Conservation (phyloP, 2,797 vertebrate species). For the Alauda arvensis region DNA sequence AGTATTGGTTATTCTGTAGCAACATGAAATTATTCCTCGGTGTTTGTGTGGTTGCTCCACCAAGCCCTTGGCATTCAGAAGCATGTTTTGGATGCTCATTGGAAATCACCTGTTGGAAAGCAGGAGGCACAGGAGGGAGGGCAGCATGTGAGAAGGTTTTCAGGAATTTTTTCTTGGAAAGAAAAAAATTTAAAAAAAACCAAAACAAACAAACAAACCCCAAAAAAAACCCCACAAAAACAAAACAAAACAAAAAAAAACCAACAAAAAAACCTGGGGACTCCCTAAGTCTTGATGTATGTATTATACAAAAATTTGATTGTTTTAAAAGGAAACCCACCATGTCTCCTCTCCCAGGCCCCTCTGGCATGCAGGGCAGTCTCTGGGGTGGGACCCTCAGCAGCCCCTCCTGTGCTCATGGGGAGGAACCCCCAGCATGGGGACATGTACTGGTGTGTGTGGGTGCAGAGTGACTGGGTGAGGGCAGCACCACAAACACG, state of each 20-base stretch:
- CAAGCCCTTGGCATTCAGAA: background rate
- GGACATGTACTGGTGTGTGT: fast-evolving
- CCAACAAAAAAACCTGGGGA: no score
- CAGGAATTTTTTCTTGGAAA: background rate
- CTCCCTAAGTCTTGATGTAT: background rate
- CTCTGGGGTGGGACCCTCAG: background rate
- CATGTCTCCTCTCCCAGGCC: background rate
- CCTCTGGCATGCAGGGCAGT: background rate
- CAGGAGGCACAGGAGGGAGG: background rate
- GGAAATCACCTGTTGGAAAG: background rate
- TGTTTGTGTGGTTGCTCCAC: background rate
- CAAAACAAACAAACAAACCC: no score
- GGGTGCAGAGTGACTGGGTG: background rate
- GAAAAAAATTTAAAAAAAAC: no score
- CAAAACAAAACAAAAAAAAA: no score
- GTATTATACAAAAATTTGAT: background rate
- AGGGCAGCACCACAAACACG: fast-evolving
- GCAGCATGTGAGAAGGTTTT: background rate
- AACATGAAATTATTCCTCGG: background rate
- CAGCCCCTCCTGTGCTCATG: background rate
- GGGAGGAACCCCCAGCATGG: fast-evolving
- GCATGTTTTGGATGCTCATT: background rate
- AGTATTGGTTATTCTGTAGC: background rate
- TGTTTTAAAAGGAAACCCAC: background rate
- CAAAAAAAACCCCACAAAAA: no score